Evolutionary conservation across 2,113 vertebrate species (phyloP).

Genomic region (Tor tambroides): DNA sequence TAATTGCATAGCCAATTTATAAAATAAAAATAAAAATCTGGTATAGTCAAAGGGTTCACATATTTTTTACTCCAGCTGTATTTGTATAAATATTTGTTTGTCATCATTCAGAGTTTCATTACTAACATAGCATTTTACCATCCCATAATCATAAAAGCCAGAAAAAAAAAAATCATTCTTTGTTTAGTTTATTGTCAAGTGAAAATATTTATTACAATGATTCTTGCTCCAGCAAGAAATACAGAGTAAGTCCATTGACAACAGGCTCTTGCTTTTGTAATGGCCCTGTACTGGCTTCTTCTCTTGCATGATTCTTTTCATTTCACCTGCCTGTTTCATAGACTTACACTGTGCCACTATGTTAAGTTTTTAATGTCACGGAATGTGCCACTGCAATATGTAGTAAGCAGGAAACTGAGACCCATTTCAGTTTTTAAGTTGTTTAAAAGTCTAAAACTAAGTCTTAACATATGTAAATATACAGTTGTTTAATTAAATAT

Average conservation of each 20-base stretch:
- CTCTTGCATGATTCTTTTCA: slow-evolving; percentile 66
- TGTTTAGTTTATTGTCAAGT: background rate
- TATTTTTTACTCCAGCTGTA: background rate
- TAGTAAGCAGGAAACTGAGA: background rate
- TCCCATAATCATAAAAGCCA: slow-evolving; percentile 30
- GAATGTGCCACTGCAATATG: background rate
- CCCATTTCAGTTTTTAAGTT: background rate
- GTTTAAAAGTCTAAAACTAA: background rate
- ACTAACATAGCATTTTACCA: slow-evolving; percentile 43
- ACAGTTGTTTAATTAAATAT: background rate
- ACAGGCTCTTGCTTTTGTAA: slow-evolving; percentile 66
- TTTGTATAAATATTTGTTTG: background rate
- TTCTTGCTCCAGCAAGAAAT: slow-evolving; percentile 39
- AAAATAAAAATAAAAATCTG: background rate
- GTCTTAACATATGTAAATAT: background rate
- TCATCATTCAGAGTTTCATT: slow-evolving; percentile 42
- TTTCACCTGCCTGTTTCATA: slow-evolving; percentile 26
- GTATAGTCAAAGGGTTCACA: background rate
- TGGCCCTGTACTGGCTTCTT: slow-evolving; percentile 55
- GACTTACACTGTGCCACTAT: slow-evolving; percentile 24
- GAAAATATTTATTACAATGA: background rate
- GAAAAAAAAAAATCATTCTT: background rate
- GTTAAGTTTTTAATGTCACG: slow-evolving; percentile 36
- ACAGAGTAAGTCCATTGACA: slow-evolving; percentile 79
- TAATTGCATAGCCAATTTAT: background rate